A percentile compares a stretch with the other conserved stretches of the same genome.
Evolutionary conservation across 64 coral and sea anemone genomes (phyloP).

Genomic region (Trachythela sp.): DNA sequence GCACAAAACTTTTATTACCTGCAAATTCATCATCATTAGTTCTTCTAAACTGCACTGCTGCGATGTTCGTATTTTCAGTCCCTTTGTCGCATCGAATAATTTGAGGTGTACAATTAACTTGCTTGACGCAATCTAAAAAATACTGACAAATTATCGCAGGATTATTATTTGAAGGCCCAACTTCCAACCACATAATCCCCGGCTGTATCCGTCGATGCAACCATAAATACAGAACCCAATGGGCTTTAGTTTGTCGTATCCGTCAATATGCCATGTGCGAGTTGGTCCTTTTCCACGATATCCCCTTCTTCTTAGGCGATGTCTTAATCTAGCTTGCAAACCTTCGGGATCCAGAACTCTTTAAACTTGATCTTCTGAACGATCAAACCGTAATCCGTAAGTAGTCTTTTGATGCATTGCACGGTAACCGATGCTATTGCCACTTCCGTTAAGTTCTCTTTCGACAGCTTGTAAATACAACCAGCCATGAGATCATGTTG

Average conservation of each 20-base stretch:
- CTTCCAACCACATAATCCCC: conserved; percentile 61
- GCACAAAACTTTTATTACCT: background rate
- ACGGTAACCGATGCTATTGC: conserved; percentile 50
- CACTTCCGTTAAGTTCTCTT: conserved; percentile 53
- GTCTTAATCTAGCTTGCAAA: conserved; percentile 40
- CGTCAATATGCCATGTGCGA: conserved; percentile 31
- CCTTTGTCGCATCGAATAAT: background rate
- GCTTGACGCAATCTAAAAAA: background rate
- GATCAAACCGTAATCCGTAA: conserved; percentile 28
- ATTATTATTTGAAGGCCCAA: conserved; percentile 48
- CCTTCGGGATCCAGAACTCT: conserved; percentile 57
- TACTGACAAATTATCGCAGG: conserved; percentile 11
- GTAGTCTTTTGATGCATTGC: conserved; percentile 58
- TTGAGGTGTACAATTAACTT: background rate
- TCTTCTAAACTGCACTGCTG: background rate
- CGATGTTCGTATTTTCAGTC: background rate
- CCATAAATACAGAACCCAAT: conserved; percentile 29
- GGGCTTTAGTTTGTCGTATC: conserved; percentile 30
- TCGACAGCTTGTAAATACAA: conserved; percentile 39
- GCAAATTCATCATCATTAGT: background rate
- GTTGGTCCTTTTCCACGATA: conserved; percentile 43
- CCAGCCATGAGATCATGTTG: background rate
- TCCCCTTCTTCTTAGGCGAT: conserved; percentile 39
- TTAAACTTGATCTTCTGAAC: conserved; percentile 47
- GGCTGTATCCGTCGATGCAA: conserved; percentile 35